Base-by-base conservation (phyloP, 1,140 invertebrate genomes). In the Argopecten irradians region DNA sequence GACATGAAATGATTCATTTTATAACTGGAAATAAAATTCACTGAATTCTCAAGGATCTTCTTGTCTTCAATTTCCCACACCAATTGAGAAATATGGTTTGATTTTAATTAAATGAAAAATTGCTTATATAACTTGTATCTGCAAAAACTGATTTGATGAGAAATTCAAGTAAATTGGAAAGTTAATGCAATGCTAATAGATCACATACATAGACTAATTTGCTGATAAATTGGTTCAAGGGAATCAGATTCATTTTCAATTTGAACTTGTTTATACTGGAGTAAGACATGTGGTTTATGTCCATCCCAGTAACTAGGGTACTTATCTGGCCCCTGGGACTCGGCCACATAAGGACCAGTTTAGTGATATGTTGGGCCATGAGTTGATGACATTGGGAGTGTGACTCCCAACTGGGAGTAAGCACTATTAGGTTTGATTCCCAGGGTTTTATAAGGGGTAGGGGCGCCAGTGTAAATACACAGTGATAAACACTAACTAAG, bases 121-220 rank as follows among this genome's bases (percentile, higher is more conserved):
- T 71, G 55, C 55, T n/a, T 71, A 71, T 71, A 71, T 71, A 71
- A 71, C 16, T 8, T 28, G n/a, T 71, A 71, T 28, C 55, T 71
- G 55, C n/a, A n/a, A n/a, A 71, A 71, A 28, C 28, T 28, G 55
- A 71, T 71, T 71, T 71, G 55, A 71, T 71, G 55, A 71, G 28
- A 71, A n/a, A 71, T 28, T 71, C 22, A n/a, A 71, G 5, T 71
- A 71, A 71, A 71, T 71, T 71, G 55, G 55, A 28, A 71, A n/a
- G 22, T n/a, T 71, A 71, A 71, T 71, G 55, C 55, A 71, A n/a
- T 71, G 28, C 55, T 71, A 71, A 71, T 71, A 71, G 55, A 71
- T 71, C 1, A 71, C 55, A 71, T 71, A 71, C 55, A n/a, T n/a
- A 16, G 22, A 71, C n/a, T 28, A 71, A 71, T 71, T 71, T 71